These are phyloP conservation scores for Paramacrobiotus metropolitanus DNA, from an alignment of 1,140 invertebrate genomes.

Conservation along the genomic window DNA sequence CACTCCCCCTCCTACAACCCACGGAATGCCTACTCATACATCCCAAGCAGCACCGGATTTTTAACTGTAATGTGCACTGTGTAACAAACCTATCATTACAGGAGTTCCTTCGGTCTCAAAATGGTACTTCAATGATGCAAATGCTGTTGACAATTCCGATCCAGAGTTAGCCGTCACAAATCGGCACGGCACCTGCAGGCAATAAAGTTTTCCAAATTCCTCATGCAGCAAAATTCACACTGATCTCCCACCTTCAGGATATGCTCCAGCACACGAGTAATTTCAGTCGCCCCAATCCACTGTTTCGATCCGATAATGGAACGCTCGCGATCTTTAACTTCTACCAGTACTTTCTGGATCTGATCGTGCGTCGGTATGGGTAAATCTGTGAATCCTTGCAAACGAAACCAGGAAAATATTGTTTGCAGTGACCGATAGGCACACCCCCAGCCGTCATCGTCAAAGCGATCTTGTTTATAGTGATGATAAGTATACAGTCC, in stretches of 20 bases:
- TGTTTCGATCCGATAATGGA: constrained; percentile 66
- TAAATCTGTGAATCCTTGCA: constrained; percentile 69
- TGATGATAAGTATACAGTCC: constrained; percentile 83
- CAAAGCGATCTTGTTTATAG: constrained; percentile 80
- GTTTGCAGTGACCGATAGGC: constrained; percentile 95
- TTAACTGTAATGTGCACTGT: too few relatives aligned
- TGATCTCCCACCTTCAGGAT: constrained; percentile 26
- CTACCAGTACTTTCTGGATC: constrained; percentile 74
- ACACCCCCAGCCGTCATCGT: constrained; percentile 97
- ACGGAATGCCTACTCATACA: too few relatives aligned
- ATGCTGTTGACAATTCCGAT: constrained; percentile 50
- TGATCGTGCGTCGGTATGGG: constrained; percentile 57
- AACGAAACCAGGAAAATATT: constrained; percentile 78
- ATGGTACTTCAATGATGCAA: constrained; percentile 56
- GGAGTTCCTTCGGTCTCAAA: constrained; percentile 81
- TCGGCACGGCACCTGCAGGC: constrained; percentile 39
- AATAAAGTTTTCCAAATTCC: background rate
- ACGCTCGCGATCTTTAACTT: constrained; percentile 72
- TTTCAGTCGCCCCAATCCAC: constrained; percentile 97
- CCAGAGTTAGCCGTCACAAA: constrained; percentile 63
- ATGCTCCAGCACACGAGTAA: constrained; percentile 68
- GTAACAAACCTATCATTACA: constrained; percentile 97
- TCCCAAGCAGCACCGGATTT: too few relatives aligned
- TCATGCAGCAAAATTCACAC: background rate
- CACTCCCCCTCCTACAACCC: constrained; percentile 58